These are phyloP conservation scores for Proales similis DNA, from an alignment of 1,140 invertebrate genomes.

Conservation along the genomic window DNA sequence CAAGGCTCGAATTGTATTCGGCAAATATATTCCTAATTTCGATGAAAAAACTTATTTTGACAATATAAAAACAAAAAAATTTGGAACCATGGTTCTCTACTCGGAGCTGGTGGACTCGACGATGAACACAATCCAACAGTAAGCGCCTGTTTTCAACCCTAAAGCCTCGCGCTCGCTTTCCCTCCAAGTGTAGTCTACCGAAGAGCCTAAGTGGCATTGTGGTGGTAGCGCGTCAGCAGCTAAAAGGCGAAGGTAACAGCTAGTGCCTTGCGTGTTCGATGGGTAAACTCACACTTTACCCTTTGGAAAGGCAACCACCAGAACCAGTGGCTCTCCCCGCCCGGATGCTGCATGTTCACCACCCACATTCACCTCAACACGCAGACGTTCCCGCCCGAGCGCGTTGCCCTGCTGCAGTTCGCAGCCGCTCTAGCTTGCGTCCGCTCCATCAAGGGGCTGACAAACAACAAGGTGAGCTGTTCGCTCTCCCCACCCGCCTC, in stretches of 20 bases:
- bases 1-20: background rate
- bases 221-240: constrained; percentile 9
- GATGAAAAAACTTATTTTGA: constrained; percentile 24
- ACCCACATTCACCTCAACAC: constrained; percentile 8
- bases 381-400: constrained; percentile 1
- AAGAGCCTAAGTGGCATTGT: constrained; percentile 13
- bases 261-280: no score
- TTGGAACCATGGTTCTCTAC: constrained; percentile 21
- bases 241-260: constrained; percentile 18
- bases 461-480: no score
- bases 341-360: constrained; percentile 31
- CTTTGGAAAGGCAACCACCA: constrained; percentile 31
- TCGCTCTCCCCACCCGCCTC: no score
- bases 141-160: background rate
- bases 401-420: constrained; percentile 23
- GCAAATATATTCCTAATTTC: background rate
- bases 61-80: constrained; percentile 23
- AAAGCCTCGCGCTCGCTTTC: background rate
- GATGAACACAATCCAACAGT: constrained; percentile 29
- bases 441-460: constrained; percentile 1
- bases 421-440: constrained; percentile 23
- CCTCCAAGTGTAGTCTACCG: background rate
- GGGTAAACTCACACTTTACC: no score
- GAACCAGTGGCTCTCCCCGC: constrained; percentile 29
- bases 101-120: constrained; percentile 32